A percentile compares a stretch with the other conserved stretches of the same genome.
Evolutionary conservation across 2,113 vertebrate species (phyloP).

Genomic region (Petrocephalus zakoni): DNA sequence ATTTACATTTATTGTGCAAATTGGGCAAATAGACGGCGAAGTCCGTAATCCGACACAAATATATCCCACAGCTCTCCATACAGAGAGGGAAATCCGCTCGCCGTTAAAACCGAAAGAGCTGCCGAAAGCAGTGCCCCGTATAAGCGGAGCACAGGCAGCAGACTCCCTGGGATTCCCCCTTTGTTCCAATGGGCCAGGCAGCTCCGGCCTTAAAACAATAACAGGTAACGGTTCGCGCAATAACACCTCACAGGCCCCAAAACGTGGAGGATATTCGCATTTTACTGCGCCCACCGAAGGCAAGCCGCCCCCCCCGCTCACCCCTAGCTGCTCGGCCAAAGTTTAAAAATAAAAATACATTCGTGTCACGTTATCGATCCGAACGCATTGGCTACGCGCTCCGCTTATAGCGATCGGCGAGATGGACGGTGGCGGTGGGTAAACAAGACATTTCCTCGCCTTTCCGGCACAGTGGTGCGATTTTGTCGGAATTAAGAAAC

Average conservation of each 20-base stretch:
- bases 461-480: background rate
- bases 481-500: background rate
- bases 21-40: background rate
- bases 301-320: background rate
- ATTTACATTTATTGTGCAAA: background rate
- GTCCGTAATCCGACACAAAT: background rate
- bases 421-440: background rate
- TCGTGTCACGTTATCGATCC: background rate
- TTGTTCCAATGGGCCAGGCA: background rate
- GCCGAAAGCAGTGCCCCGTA: background rate
- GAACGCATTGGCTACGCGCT: background rate
- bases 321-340: background rate
- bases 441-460: background rate
- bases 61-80: background rate
- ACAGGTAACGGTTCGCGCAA: background rate
- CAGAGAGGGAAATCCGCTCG: background rate
- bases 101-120: background rate
- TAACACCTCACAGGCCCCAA: background rate
- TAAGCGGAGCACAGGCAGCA: too few species aligned
- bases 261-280: background rate
- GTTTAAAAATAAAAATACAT: background rate
- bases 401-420: background rate
- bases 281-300: too few species aligned
- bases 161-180: too few species aligned
- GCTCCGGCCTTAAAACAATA: background rate